phyloP scores from a whole-genome alignment of 2,888 invertebrate genomes.

The Embidobia sp. region DNA sequence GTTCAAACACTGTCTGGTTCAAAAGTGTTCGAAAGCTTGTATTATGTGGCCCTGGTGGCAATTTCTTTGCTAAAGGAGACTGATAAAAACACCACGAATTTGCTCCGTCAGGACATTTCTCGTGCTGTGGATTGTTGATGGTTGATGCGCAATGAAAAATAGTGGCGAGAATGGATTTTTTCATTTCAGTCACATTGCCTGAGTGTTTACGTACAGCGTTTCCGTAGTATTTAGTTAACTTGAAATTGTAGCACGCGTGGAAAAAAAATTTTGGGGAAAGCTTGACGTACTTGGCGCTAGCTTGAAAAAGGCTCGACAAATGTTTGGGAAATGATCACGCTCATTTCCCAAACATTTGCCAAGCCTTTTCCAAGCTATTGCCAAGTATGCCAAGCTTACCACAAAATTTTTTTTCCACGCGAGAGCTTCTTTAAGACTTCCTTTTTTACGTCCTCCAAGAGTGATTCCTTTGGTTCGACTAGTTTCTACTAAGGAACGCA shows the following conservation, averaged over 20 bases:
- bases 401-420: too few relatives aligned
- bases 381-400: too few relatives aligned
- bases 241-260: too few relatives aligned
- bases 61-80: neutral
- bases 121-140: constrained; percentile 3
- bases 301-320: too few relatives aligned
- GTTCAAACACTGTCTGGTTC: neutral
- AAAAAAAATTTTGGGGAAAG: too few relatives aligned
- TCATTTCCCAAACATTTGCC: too few relatives aligned
- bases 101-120: neutral
- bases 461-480: constrained; percentile 6
- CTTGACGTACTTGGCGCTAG: too few relatives aligned
- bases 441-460: constrained; percentile 1
- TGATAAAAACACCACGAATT: constrained; percentile 17
- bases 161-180: neutral
- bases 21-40: neutral
- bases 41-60: neutral
- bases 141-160: constrained; percentile 21
- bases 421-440: constrained; percentile 4
- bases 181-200: constrained; percentile 1
- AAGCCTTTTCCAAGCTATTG: too few relatives aligned
- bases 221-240: neutral
- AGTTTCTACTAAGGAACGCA: constrained; percentile 5
- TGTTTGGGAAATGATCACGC: too few relatives aligned
- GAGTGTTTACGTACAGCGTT: constrained; percentile 1